Conservation (phyloP, 2,888 invertebrate genomes). For the Lingula anatina region DNA sequence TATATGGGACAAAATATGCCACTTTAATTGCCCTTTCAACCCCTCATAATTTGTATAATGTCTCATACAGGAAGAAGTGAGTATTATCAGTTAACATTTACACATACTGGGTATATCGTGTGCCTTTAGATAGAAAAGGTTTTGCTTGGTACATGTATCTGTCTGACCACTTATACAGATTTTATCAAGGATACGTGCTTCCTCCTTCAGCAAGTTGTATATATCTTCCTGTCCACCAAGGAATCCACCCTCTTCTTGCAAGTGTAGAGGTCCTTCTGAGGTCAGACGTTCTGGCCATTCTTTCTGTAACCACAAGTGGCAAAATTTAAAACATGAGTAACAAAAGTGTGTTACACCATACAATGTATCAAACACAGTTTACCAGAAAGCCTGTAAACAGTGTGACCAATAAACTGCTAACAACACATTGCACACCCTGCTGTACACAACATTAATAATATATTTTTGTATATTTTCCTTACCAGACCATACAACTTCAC, state of each 20-base stretch:
- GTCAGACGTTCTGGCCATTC: slow-evolving; percentile 41
- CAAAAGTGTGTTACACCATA: neutral
- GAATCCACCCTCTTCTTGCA: slow-evolving; percentile 29
- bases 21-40: too few relatives aligned
- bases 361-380: neutral
- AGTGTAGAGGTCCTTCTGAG: slow-evolving; percentile 35
- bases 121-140: too few relatives aligned
- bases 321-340: neutral
- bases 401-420: too few relatives aligned
- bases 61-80: neutral
- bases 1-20: too few relatives aligned
- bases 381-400: too few relatives aligned
- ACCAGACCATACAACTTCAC: slow-evolving; percentile 27
- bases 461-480: slow-evolving; percentile 1
- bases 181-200: slow-evolving; percentile 45
- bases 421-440: too few relatives aligned
- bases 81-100: neutral
- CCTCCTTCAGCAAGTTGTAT: slow-evolving; percentile 26
- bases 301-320: slow-evolving; percentile 13
- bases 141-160: too few relatives aligned
- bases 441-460: too few relatives aligned
- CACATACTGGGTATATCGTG: neutral
- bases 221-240: slow-evolving; percentile 37
- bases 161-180: too few relatives aligned
- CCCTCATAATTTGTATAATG: neutral